Evolutionary conservation across 2,113 vertebrate genomes (phyloP), one percentile per base, ranked within the genome.

Genomic region (Mungos mungo): DNA sequence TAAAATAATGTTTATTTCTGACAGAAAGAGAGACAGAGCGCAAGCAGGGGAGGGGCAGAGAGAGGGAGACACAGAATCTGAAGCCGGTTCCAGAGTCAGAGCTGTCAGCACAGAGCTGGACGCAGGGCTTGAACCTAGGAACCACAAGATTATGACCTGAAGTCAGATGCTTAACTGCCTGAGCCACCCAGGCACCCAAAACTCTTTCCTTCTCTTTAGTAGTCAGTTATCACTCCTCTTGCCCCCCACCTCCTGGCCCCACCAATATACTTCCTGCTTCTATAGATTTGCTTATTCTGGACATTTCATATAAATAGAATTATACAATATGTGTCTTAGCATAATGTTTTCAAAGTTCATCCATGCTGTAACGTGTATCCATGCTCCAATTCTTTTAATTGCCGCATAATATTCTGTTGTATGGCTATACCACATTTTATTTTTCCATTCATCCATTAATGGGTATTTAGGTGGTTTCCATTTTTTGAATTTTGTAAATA

Each of bases 301-400:
- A 41, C 2, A 71, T 88, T 84, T 71, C 66, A 27, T 76, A 71
- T 45, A 63, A 52, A 84, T 60, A 6, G 31, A 89, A 80, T 54
- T 31, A 54, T 79, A 84, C 19, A 89, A 16, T 83, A 88, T 65
- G 14, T 65, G 21, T 74, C 57, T 89, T 77, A 79, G 65, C 76
- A 89, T 41, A 85, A n/a, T 89, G 45, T 72, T 93, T 93, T 86
- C n/a, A 93, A 81, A 69, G 31, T 52, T 41, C n/a, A 83, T 88
- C 38, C 15, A 41, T 69, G n/a, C 35, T 69, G 13, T 29, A 52
- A 63, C 45, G 68, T 47, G 4, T 92, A 50, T 82, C n/a, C 82
- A 13, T 41, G 77, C 66, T 85, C 79, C 45, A 66, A 35, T 90
- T 68, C 66, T 71, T 94, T 97, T 52, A 57, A 89, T 60, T 93